phyloP scores from a whole-genome alignment of 2,888 invertebrate genomes.

The Deilephila porcellus region DNA sequence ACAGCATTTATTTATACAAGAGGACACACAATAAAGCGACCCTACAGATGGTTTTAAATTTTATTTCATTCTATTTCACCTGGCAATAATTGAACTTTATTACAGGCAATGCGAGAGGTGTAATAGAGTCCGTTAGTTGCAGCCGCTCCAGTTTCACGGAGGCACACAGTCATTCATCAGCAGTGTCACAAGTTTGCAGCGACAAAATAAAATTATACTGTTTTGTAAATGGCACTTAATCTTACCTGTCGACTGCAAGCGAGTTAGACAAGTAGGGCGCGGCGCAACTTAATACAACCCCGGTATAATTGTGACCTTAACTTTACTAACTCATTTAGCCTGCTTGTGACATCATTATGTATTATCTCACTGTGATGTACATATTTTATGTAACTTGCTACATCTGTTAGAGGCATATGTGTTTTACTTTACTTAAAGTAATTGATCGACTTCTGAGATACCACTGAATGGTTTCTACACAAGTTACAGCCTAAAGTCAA shows the following conservation, averaged over 20 bases:
- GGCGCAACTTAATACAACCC: slow-evolving; percentile 8
- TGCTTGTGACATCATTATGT: neutral
- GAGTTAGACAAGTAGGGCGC: slow-evolving; percentile 34
- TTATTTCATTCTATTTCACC: too few species aligned
- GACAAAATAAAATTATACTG: slow-evolving; percentile 48
- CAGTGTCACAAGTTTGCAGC: slow-evolving; percentile 30
- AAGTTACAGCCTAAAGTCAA: too few species aligned
- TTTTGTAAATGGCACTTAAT: slow-evolving; percentile 56
- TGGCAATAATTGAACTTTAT: too few species aligned
- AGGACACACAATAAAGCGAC: too few species aligned
- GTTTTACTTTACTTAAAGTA: too few species aligned
- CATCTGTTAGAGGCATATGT: too few species aligned
- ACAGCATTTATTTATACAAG: too few species aligned
- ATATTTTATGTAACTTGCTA: too few species aligned
- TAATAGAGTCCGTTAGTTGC: slow-evolving; percentile 21
- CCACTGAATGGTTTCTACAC: too few species aligned
- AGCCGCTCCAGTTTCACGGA: slow-evolving; percentile 25
- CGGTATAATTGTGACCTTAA: slow-evolving; percentile 6
- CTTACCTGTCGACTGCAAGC: slow-evolving; percentile 54
- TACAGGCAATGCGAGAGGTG: neutral
- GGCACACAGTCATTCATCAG: slow-evolving; percentile 28
- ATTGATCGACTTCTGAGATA: too few species aligned
- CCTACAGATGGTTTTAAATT: too few species aligned
- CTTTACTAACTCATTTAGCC: neutral
- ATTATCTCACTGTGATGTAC: neutral